Percentiles rank a stretch among this genome's conserved stretches.
These are phyloP conservation scores for Artemia sinica DNA, from an alignment of 2,888 invertebrate genomes.

Conservation along the genomic window DNA sequence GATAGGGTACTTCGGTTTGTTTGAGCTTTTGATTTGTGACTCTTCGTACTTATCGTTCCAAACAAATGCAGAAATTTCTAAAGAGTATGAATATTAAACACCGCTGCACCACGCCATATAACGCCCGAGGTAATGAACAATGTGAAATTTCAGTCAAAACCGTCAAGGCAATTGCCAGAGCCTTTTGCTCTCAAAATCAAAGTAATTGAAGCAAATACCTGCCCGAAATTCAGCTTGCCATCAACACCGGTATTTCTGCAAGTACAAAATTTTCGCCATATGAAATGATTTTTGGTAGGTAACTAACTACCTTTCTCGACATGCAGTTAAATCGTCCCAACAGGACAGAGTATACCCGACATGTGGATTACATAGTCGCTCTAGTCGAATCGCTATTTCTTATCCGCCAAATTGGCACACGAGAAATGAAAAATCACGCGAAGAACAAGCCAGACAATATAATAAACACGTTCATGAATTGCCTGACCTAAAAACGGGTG, in stretches of 20 bases:
- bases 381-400: neutral
- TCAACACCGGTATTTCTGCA: neutral
- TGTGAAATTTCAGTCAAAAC: conserved; percentile 5
- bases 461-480: neutral
- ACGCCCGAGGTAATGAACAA: neutral
- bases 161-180: neutral
- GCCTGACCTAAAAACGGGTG: neutral
- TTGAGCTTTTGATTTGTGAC: no score
- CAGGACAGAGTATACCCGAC: neutral
- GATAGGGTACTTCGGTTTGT: no score
- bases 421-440: neutral
- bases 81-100: neutral
- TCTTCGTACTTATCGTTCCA: no score
- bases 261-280: neutral
- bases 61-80: neutral
- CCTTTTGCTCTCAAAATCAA: neutral
- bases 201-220: neutral
- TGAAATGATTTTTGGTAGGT: neutral
- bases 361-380: no score
- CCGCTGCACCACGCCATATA: neutral
- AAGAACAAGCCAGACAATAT: neutral
- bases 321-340: neutral
- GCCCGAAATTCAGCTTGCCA: neutral
- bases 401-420: neutral
- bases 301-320: neutral